A percentile compares a stretch with the other conserved stretches of the same genome.
Evolutionary conservation across 2,888 invertebrate genomes (phyloP).

Genomic region (Lapara coniferarum): DNA sequence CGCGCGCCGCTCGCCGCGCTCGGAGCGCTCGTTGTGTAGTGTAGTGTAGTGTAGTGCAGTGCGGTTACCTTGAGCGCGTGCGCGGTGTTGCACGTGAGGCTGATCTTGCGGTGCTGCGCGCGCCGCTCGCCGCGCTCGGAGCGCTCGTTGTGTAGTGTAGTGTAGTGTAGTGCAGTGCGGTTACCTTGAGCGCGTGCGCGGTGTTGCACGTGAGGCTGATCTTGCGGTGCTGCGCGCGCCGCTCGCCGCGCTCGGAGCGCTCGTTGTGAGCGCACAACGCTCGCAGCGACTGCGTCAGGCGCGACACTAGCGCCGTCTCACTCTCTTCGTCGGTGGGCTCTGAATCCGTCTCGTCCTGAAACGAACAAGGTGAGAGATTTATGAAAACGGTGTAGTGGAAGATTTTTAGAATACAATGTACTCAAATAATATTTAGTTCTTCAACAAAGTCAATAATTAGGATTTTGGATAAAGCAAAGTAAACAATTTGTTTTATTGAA

Average conservation of each 20-base stretch:
- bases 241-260: slow-evolving; percentile 55
- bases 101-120: slow-evolving; percentile 84
- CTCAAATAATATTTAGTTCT: too few species aligned
- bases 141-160: too few species aligned
- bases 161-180: slow-evolving; percentile 16
- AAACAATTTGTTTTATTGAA: too few species aligned
- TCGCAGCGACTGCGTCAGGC: slow-evolving; percentile 83
- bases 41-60: slow-evolving; percentile 31
- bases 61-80: slow-evolving; percentile 10
- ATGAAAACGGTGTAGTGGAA: background rate
- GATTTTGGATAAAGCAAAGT: too few species aligned
- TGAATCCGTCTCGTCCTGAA: slow-evolving; percentile 42
- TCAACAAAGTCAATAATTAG: too few species aligned
- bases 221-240: slow-evolving; percentile 76
- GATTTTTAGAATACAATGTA: too few species aligned
- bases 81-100: slow-evolving; percentile 86
- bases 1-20: slow-evolving; percentile 57
- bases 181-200: slow-evolving; percentile 11
- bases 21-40: too few species aligned
- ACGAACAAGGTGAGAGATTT: background rate
- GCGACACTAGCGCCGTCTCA: slow-evolving; percentile 49
- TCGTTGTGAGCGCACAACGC: slow-evolving; percentile 85
- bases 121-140: slow-evolving; percentile 56
- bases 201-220: slow-evolving; percentile 89
- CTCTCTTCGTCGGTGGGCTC: slow-evolving; percentile 40